Conservation (phyloP, 2,888 invertebrate species). For the Chironomus riparius region DNA sequence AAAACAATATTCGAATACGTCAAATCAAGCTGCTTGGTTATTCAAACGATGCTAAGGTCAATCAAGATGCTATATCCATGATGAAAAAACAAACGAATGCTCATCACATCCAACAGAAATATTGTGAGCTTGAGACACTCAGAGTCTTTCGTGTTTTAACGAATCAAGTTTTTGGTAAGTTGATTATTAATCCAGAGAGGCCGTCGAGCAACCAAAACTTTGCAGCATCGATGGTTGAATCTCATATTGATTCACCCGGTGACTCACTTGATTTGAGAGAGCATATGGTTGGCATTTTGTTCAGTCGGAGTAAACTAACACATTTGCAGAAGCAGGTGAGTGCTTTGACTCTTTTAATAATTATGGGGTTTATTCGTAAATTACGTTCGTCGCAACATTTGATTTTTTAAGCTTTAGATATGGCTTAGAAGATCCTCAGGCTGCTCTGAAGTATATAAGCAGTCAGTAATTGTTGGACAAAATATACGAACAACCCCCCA, state of each 20-base stretch:
- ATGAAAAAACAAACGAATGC: slow-evolving; percentile 37
- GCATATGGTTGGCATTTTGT: slow-evolving; percentile 93
- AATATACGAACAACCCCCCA: too few species aligned
- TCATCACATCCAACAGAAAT: slow-evolving; percentile 62
- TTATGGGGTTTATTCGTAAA: background rate
- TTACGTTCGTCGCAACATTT: background rate
- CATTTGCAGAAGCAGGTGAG: slow-evolving; percentile 82
- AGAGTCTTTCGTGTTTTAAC: slow-evolving; percentile 87
- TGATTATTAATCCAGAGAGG: slow-evolving; percentile 49
- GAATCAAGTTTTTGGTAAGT: slow-evolving; percentile 84
- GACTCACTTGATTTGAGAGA: slow-evolving; percentile 70
- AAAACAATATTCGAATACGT: slow-evolving; percentile 79
- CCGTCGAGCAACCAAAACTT: slow-evolving; percentile 35
- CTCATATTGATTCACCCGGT: slow-evolving; percentile 30
- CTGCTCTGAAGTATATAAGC: too few species aligned
- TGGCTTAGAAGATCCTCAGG: too few species aligned
- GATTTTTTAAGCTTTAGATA: background rate
- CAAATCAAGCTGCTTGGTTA: slow-evolving; percentile 66
- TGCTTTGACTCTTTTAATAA: slow-evolving; percentile 29
- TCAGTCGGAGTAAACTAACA: slow-evolving; percentile 86
- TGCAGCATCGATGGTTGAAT: background rate
- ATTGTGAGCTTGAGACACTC: slow-evolving; percentile 85
- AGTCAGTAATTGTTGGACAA: too few species aligned
- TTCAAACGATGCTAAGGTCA: slow-evolving; percentile 36
- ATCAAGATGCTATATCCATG: slow-evolving; percentile 33